phyloP scores from a whole-genome alignment of 2,888 invertebrate species.

The Psylliodes chrysocephalus region DNA sequence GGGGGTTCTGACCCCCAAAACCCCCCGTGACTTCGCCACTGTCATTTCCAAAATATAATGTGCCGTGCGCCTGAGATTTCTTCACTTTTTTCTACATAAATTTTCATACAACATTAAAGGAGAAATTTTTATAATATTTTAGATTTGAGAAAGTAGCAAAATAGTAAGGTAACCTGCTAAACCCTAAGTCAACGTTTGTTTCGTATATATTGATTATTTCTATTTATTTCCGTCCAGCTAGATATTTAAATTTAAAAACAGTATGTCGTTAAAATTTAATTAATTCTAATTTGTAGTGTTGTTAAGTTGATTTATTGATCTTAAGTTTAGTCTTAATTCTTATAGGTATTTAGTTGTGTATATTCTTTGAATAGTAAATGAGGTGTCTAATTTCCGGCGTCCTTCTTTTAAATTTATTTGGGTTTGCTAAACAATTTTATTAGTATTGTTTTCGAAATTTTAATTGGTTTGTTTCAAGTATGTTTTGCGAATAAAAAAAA shows the following conservation, averaged over 20 bases:
- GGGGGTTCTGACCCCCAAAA: too few species aligned
- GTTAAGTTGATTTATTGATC: conserved; percentile 22
- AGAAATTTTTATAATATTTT: too few species aligned
- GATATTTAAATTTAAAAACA: not conserved
- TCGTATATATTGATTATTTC: too few species aligned
- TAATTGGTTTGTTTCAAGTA: not conserved
- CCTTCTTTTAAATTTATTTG: conserved; percentile 6
- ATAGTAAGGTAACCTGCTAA: too few species aligned
- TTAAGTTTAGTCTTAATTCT: conserved; percentile 16
- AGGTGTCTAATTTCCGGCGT: conserved; percentile 6
- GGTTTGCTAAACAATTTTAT: not conserved
- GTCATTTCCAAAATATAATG: too few species aligned
- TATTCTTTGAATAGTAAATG: conserved; percentile 8
- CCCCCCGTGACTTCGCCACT: too few species aligned
- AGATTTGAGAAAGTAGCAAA: too few species aligned
- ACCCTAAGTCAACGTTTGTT: too few species aligned
- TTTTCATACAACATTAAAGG: too few species aligned
- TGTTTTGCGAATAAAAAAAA: too few species aligned
- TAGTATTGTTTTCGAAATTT: not conserved
- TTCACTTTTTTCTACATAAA: too few species aligned
- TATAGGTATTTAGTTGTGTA: conserved; percentile 14
- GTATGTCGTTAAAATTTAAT: conserved; percentile 20
- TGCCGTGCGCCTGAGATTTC: too few species aligned
- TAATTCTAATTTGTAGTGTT: conserved; percentile 25
- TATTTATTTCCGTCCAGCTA: conserved; percentile 1